These are phyloP conservation scores for Centrocercus urophasianus DNA, from an alignment of 2,113 vertebrate genomes.

Conservation along the genomic window DNA sequence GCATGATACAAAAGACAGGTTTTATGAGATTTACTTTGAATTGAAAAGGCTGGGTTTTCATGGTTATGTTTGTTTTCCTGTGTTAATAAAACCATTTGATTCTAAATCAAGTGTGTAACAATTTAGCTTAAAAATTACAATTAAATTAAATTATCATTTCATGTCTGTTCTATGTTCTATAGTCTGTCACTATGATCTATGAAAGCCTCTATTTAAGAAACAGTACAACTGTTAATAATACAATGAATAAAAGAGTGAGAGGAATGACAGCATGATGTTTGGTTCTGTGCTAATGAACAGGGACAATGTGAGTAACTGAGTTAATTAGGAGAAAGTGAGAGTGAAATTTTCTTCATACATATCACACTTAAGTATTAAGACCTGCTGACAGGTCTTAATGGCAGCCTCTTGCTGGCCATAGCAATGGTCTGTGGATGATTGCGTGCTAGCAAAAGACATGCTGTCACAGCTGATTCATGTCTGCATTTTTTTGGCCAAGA, in stretches of 20 bases:
- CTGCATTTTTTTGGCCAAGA: conserved; percentile 35
- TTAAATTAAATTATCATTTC: conserved; percentile 14
- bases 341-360: not conserved
- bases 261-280: conserved; percentile 20
- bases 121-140: not conserved
- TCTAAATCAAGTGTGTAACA: conserved; percentile 33
- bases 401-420: not conserved
- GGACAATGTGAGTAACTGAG: not conserved
- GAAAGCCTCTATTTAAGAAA: conserved; percentile 35
- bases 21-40: not conserved
- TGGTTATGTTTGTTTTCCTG: not conserved
- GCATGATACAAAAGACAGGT: not conserved
- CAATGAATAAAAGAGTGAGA: not conserved
- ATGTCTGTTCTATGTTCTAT: not conserved
- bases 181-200: not conserved
- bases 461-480: conserved; percentile 17
- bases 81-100: not conserved
- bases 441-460: not conserved
- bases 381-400: not conserved
- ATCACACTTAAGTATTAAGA: not conserved
- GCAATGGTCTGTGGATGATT: not conserved
- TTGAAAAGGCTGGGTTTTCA: not conserved
- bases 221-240: conserved; percentile 38
- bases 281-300: not conserved
- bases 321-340: not conserved